phyloP scores from a whole-genome alignment of 2,888 invertebrate species.

The Idaea dimidiata region DNA sequence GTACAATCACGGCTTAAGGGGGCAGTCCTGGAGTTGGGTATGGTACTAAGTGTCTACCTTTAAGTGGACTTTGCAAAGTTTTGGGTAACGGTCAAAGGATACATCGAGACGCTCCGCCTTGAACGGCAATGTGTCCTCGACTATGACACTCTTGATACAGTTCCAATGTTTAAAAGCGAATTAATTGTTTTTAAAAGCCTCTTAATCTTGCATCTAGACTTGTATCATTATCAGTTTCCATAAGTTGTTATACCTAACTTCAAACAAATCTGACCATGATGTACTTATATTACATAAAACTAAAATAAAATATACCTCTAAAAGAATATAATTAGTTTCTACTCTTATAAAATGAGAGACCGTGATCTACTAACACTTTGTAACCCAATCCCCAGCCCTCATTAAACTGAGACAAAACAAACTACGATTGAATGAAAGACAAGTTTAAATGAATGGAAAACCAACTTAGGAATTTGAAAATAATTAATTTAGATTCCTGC shows the following conservation, averaged over 20 bases:
- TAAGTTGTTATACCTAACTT: background rate
- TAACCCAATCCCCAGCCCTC: constrained; percentile 24
- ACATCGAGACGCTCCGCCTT: no score
- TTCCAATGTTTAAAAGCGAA: no score
- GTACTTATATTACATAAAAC: background rate
- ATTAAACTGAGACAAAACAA: constrained; percentile 32
- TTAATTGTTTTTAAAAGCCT: no score
- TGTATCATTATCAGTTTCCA: no score
- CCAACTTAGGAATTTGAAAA: constrained; percentile 32
- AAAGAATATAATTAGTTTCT: background rate
- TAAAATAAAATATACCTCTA: background rate
- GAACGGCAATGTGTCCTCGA: no score
- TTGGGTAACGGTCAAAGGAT: no score
- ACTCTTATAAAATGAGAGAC: background rate
- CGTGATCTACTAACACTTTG: constrained; percentile 19
- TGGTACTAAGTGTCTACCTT: no score
- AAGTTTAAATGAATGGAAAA: constrained; percentile 37
- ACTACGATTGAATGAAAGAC: constrained; percentile 43
- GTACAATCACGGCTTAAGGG: no score
- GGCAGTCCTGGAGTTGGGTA: no score
- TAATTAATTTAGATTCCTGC: constrained; percentile 20
- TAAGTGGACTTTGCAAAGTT: no score
- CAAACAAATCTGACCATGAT: background rate
- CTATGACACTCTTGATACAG: no score
- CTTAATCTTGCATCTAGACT: no score